Base-by-base conservation (phyloP, 2,888 invertebrate species). In the Ornithoptera alexandrae region DNA sequence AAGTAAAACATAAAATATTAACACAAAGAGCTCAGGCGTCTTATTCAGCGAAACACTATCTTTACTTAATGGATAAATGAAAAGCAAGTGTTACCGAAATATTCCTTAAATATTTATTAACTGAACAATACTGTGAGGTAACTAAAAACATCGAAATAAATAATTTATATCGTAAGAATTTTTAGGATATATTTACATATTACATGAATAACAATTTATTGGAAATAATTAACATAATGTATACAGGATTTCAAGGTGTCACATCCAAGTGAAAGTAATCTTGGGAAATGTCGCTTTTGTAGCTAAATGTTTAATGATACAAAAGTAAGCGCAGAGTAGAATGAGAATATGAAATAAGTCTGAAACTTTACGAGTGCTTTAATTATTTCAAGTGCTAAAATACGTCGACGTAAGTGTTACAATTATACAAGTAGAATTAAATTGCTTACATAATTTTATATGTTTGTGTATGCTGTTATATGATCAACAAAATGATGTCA, bases 51-150 rank as follows among this genome's bases (percentile, higher is more conserved):
- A 46, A 20, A 20, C 56, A 15, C 12, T 6, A 58, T 22, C 57
- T 58, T 24, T 58, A 12, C 57, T 58, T 58, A 58, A 58, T 58
- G 57, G 57, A 10, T n/a, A 58, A 58, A n/a, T 22, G 57, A 58
- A 58, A 58, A 58, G 22, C 4, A 15, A 22, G 22, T 58, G 57
- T 22, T 24, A 3, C 57, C 57, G 57, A 22, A 22, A 22, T 58
- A 58, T 22, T 22, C 22, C 3, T 12, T 22, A n/a, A 58, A 1
- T 22, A 58, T 58, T 58, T 24, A 58, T 58, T 58, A 22, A 58
- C 22, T 10, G 22, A 6, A 22, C 12, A 58, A 7, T 4, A 20
- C 22, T 22, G 8, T 18, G n/a, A 5, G 18, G n/a, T n/a, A 53
- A 53, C 18, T 18, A 8, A n/a, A 53, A 46, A 12, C 4, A 22